A percentile compares a stretch with the other conserved stretches of the same genome.
phyloP scores from a whole-genome alignment of 23 tunicate species.

The Pegea sp. region DNA sequence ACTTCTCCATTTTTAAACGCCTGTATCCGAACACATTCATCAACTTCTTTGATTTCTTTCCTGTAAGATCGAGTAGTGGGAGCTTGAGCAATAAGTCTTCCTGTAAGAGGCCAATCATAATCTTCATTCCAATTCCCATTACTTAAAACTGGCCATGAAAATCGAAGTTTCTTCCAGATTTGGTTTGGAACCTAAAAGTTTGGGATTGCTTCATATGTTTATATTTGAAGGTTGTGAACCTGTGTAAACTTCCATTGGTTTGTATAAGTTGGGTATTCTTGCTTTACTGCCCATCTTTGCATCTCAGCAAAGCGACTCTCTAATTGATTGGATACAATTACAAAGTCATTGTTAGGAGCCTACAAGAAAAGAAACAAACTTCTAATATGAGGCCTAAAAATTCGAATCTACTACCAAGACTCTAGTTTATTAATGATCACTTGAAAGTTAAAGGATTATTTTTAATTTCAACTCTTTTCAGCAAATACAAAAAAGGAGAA shows the following conservation, averaged over 20 bases:
- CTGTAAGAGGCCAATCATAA: constrained; percentile 71
- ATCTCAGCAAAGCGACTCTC: constrained; percentile 4
- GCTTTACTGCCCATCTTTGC: constrained; percentile 81
- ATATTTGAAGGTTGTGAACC: constrained; percentile 14
- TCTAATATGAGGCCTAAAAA: neutral
- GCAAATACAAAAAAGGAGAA: too few species aligned
- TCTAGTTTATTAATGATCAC: too few species aligned
- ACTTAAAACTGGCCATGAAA: constrained; percentile 77
- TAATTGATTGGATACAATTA: constrained; percentile 14
- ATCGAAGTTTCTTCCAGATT: constrained; percentile 47
- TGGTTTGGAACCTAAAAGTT: constrained; percentile 77
- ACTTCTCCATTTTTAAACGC: constrained; percentile 57
- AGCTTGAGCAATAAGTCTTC: constrained; percentile 15
- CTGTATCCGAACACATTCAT: constrained; percentile 4
- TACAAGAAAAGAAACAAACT: too few species aligned
- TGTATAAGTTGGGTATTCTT: constrained; percentile 16
- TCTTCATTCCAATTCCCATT: constrained; percentile 68
- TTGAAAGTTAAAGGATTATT: too few species aligned
- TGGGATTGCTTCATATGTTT: too few species aligned
- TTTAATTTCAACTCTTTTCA: too few species aligned
- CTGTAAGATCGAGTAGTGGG: constrained; percentile 14
- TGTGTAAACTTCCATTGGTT: constrained; percentile 65
- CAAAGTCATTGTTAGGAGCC: too few species aligned
- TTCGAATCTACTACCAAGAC: constrained; percentile 1
- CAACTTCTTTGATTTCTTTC: constrained; percentile 1